Evolutionary conservation across 2,888 invertebrate genomes (phyloP).

Genomic region (Eupithecia subumbrata): DNA sequence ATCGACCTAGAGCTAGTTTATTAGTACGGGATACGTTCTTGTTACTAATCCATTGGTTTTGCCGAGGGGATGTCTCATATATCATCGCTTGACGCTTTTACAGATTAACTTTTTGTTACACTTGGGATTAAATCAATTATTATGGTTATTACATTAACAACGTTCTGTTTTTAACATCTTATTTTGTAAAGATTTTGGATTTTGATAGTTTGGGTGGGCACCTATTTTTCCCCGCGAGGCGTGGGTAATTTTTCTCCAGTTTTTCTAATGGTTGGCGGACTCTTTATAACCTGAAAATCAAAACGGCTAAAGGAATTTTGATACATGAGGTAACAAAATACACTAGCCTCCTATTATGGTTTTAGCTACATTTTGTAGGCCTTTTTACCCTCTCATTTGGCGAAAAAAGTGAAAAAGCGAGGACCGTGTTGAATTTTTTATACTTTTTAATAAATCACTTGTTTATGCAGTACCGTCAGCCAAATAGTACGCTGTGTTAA

Average conservation of each 20-base stretch:
- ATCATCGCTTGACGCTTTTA: conserved; percentile 15
- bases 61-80: conserved; percentile 17
- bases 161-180: background rate
- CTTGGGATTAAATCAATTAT: background rate
- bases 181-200: background rate
- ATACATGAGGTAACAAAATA: background rate
- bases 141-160: background rate
- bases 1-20: conserved; percentile 8
- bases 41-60: conserved; percentile 14
- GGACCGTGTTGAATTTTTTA: background rate
- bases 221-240: background rate
- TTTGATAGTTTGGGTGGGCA: background rate
- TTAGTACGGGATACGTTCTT: conserved; percentile 21
- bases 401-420: background rate
- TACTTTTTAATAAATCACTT: background rate
- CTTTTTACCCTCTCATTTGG: background rate
- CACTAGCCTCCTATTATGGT: background rate
- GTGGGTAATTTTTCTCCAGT: background rate
- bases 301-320: too few species aligned
- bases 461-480: background rate
- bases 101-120: conserved; percentile 21
- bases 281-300: background rate
- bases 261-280: background rate
- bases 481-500: background rate
- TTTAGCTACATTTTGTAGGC: background rate